Conservation (phyloP, 2,888 invertebrate species). For the Dolichopus griseipennis region DNA sequence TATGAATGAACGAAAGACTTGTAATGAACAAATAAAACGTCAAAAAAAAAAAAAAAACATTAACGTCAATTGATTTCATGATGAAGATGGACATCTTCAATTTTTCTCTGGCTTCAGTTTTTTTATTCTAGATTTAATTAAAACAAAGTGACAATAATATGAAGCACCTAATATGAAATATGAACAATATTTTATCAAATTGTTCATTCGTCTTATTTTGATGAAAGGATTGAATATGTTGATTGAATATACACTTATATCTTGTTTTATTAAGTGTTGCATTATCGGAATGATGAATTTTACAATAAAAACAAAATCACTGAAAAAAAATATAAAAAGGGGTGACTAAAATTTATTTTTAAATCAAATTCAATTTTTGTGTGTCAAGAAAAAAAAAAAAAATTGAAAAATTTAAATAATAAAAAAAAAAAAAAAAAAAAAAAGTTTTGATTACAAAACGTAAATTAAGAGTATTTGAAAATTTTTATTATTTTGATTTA, state of each 20-base stretch:
- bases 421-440: too few relatives aligned
- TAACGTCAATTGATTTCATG: neutral
- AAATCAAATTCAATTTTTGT: neutral
- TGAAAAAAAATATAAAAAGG: neutral
- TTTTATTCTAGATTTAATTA: too few relatives aligned
- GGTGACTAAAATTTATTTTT: neutral
- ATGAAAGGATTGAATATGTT: too few relatives aligned
- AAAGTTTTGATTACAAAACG: too few relatives aligned
- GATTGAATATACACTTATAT: too few relatives aligned
- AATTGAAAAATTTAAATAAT: neutral
- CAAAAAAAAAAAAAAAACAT: neutral
- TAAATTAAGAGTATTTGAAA: neutral
- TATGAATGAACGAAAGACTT: neutral
- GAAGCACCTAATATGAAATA: too few relatives aligned
- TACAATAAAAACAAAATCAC: too few relatives aligned
- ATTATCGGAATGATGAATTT: too few relatives aligned
- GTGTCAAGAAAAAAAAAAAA: neutral
- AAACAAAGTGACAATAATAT: too few relatives aligned
- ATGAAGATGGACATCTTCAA: constrained; percentile 2
- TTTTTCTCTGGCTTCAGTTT: neutral
- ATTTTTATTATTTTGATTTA: neutral
- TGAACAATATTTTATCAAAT: too few relatives aligned
- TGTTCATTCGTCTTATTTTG: too few relatives aligned
- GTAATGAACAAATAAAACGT: neutral
- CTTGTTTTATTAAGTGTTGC: too few relatives aligned